Base-by-base conservation (phyloP, 2,888 invertebrate genomes). In the Lithophane ornitopus region DNA sequence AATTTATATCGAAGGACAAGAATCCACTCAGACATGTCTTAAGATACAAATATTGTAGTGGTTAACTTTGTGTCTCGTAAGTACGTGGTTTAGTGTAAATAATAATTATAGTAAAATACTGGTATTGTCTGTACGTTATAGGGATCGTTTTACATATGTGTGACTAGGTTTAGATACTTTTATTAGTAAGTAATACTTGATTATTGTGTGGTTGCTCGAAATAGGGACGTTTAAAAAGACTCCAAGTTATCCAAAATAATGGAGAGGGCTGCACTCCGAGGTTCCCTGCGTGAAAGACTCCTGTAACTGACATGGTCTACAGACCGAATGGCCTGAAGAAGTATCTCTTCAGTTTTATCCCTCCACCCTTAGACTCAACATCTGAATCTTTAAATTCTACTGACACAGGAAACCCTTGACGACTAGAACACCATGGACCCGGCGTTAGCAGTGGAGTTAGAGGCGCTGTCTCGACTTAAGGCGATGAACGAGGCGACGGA, bases 401-500 rank as follows among this genome's bases (percentile, higher is more conserved):
- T 7, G 1, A 3, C 2, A 11, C 52, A 80, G 78, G 28, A 28
- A 22, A 8, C 7, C 9, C 4, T 46, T 19, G 12, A 11, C 14
- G 14, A 19, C 11, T 9, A 44, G 54, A 56, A 44, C 14, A 74
- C 12, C 16, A 80, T 86, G 86, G 86, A 86, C 28, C 84, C 77
- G 11, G 78, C 84, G 26, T 41, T 68, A 9, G 75, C 77, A 14
- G 59, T 86, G 22, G 86, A 87, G 62, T 4, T 77, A 6, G 52
- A 67, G 0, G 77, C 81, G 0, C 39, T 80, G 2, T 80, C 74
- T 0, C 74, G 81, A 0, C 85, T 78, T 78, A 88, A 86, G 49
- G 75, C 67, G 7, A 84, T 87, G 88, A 76, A 76, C 4, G 80
- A 76, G 0, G 80, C 59, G 0, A 86, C 78, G 6, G 84, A 75